Conservation (phyloP, 2,113 vertebrate species). For the Pan paniscus region DNA sequence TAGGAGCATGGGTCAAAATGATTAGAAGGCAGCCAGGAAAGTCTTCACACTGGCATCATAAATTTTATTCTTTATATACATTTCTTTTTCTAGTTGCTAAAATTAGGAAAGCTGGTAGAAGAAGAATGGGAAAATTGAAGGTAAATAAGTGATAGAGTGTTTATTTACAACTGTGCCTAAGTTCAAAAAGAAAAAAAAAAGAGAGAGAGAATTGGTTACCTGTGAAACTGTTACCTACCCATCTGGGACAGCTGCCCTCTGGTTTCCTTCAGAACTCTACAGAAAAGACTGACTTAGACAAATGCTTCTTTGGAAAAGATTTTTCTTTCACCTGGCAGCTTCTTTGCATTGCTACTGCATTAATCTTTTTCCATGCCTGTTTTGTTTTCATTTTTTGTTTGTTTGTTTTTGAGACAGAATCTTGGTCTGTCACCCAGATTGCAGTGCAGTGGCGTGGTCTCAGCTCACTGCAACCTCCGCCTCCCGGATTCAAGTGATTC, state of each 20-base stretch:
- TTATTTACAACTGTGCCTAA: neutral
- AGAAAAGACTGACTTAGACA: neutral
- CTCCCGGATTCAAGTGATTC: too few species aligned
- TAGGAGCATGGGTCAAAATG: neutral
- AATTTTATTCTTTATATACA: neutral
- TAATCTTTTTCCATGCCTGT: neutral
- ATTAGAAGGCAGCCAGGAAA: neutral
- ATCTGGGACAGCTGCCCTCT: neutral
- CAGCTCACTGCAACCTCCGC: too few species aligned
- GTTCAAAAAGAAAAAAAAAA: neutral
- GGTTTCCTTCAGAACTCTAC: neutral
- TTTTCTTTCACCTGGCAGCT: neutral
- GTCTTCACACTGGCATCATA: neutral
- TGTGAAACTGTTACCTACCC: neutral
- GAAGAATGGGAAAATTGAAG: neutral
- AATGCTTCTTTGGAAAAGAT: neutral
- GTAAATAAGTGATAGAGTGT: neutral
- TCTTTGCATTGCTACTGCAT: neutral
- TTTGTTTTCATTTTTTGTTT: too few species aligned
- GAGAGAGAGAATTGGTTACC: neutral
- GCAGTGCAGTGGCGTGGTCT: too few species aligned
- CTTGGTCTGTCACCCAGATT: too few species aligned
- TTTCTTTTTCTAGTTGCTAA: neutral
- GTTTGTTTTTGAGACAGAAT: too few species aligned
- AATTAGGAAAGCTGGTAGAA: neutral